Base-by-base conservation (phyloP, 2,113 vertebrate genomes). In the Pseudorasbora parva region DNA sequence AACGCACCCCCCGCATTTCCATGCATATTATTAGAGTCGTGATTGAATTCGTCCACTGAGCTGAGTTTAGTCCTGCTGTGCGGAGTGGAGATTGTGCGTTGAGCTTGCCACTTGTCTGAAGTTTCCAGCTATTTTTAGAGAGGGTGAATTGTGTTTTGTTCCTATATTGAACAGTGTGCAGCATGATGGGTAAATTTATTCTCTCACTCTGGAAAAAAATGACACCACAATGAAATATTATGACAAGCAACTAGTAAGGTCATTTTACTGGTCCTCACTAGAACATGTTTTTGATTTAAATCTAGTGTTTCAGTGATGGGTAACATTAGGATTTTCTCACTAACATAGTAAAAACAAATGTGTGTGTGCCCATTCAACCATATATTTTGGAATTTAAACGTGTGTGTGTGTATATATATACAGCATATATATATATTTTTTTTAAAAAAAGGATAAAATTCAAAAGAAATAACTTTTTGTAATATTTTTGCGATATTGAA, bases 101-200 rank as follows among this genome's bases (percentile, higher is more conserved):
- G 33, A 37, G 3, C 51, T 62, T 78, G 54, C 75, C 75, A 60
- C 75, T 78, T 43, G 75, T 37, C 57, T 64, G 43, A 79, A 79
- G 77, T 79, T 79, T 62, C 77, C 77, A 64, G 59, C 59, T 79
- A 79, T 79, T 79, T 79, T 64, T 66, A 64, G 77, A 64, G n/a
- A 27, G 59, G 59, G 41, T 49, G 41, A 79, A 45, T 64, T 64
- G 57, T 64, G 57, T 62, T 79, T 14, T 79, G 56, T 79, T 79
- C 77, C 43, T 83, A 11, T 49, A 83, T 2, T 21, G 54, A 74
- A 69, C 47, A 54, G 43, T 62, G 54, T 64, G 43, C 57, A 30
- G 59, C 14, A 47, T 79, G 23, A 83, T 51, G 64, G 82, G 75
- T 56, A 43, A 77, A 77, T 78, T 78, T 68, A 33, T 69, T 75